A percentile compares a stretch with the other conserved stretches of the same genome.
Conservation (phyloP, 1,140 invertebrate genomes). For the Tetramorium alpestre region DNA sequence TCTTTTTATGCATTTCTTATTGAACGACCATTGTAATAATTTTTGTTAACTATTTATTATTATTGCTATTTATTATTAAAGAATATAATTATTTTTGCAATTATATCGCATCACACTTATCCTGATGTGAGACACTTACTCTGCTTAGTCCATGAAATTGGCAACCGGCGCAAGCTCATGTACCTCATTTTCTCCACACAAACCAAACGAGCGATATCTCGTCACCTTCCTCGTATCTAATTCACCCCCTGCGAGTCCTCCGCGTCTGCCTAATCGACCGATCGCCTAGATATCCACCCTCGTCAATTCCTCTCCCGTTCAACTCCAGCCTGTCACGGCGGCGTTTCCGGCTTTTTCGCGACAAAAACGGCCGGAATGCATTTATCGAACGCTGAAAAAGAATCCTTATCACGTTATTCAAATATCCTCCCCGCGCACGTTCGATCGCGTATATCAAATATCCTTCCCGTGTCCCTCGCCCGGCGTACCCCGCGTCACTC, state of each 20-base stretch:
- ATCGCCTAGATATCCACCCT: constrained; percentile 37
- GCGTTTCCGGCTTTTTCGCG: not conserved
- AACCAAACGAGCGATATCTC: constrained; percentile 6
- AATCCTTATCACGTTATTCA: constrained; percentile 70
- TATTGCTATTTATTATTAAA: not conserved
- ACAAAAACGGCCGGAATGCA: constrained; percentile 46
- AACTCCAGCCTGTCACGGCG: not conserved
- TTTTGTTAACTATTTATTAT: not conserved
- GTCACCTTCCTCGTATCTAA: not conserved
- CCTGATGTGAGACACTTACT: not conserved
- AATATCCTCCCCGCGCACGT: constrained; percentile 49
- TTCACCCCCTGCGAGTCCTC: not conserved
- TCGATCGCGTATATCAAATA: constrained; percentile 69
- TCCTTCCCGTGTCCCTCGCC: constrained; percentile 31
- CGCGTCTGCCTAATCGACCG: constrained; percentile 14
- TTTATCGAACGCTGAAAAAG: constrained; percentile 59
- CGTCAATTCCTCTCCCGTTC: constrained; percentile 8
- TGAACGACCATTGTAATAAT: not conserved
- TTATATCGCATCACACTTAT: not conserved
- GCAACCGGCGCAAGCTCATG: not conserved
- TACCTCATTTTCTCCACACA: not conserved
- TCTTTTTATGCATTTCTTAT: not conserved
- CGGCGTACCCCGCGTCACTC: not conserved
- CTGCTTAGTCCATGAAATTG: not conserved
- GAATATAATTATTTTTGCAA: not conserved